Percentiles rank a stretch among this genome's conserved stretches.
phyloP scores from a whole-genome alignment of 2,888 invertebrate genomes.

The Dasypogon diadema region DNA sequence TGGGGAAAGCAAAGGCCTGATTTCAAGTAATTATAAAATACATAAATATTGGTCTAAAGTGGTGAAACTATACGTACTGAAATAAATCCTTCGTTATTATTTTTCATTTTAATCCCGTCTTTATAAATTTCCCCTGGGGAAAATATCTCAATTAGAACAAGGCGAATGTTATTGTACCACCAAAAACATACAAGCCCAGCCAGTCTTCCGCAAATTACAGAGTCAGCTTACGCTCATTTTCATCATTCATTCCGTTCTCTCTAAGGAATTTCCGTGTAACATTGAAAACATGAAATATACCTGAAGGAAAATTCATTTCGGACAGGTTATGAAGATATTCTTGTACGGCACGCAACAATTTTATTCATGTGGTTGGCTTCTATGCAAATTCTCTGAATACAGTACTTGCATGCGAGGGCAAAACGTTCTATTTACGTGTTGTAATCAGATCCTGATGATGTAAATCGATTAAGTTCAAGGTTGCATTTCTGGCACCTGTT shows the following conservation, averaged over 20 bases:
- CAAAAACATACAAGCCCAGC: too few relatives aligned
- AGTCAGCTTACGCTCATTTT: not conserved
- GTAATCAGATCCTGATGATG: constrained; percentile 1
- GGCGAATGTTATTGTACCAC: too few relatives aligned
- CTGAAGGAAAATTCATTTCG: not conserved
- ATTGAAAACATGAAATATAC: not conserved
- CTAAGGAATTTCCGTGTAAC: not conserved
- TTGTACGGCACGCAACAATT: constrained; percentile 7
- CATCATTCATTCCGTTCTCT: not conserved
- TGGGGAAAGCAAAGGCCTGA: too few relatives aligned
- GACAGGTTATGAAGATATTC: not conserved
- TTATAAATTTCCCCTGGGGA: too few relatives aligned
- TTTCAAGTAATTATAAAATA: too few relatives aligned
- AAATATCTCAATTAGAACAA: too few relatives aligned
- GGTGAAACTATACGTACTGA: too few relatives aligned
- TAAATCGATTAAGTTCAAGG: constrained; percentile 31
- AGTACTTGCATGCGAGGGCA: constrained; percentile 9
- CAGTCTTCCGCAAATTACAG: too few relatives aligned
- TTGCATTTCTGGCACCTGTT: constrained; percentile 28
- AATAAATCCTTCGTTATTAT: too few relatives aligned
- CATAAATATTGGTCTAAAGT: too few relatives aligned
- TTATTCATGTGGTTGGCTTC: not conserved
- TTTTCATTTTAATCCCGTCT: too few relatives aligned
- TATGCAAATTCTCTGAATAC: constrained; percentile 25
- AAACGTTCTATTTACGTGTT: not conserved